Evolutionary conservation across 2,113 vertebrate genomes (phyloP), one percentile per base, ranked within the genome.

Genomic region (Pycnonotus jocosus): DNA sequence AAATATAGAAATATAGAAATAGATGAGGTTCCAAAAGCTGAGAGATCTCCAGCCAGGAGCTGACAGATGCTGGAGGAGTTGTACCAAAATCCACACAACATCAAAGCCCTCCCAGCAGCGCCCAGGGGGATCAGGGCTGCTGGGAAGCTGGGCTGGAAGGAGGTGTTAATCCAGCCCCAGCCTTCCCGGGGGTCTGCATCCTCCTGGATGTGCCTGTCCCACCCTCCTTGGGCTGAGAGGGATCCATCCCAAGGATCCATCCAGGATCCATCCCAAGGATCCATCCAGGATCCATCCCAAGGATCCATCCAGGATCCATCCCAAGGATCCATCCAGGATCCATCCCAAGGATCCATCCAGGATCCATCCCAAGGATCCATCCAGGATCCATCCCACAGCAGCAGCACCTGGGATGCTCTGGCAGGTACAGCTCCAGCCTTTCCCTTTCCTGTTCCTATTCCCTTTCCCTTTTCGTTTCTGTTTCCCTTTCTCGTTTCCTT

Each of bases 351-450:
- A 47, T 11, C 45, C 45, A 45, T 44, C 42, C 42, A 44, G 53
- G 5, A 33, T 33, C 54, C 53, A 51, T 27, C 50, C 23, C 53
- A 16, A 47, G 45, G 45, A 47, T 47, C 47, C 22, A 48, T 25
- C 27, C 56, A 28, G 69, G 44, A 56, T 9, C n/a, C 31, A 0
- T 10, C 35, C 53, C 11, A 13, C 0, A 0, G 9, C 11, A 56
- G 24, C 30, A 2, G 12, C 19, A 18, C 56, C n/a, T 6, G 37
- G 64, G 50, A 44, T 60, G 82, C 37, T 87, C 16, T 3, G 0
- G 23, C 51, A 57, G 42, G 35, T 14, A 0, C 71, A 18, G 93
- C 79, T 74, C 7, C 93, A 81, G 86, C 24, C 5, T 7, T 20
- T 25, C 35, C 45, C 14, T 6, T 69, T 35, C 24, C 17, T 15